Percentiles rank a stretch among this genome's conserved stretches.
Conservation (phyloP, 53 echinoderm and acorn worm genomes). For the Zoroaster sp. region DNA sequence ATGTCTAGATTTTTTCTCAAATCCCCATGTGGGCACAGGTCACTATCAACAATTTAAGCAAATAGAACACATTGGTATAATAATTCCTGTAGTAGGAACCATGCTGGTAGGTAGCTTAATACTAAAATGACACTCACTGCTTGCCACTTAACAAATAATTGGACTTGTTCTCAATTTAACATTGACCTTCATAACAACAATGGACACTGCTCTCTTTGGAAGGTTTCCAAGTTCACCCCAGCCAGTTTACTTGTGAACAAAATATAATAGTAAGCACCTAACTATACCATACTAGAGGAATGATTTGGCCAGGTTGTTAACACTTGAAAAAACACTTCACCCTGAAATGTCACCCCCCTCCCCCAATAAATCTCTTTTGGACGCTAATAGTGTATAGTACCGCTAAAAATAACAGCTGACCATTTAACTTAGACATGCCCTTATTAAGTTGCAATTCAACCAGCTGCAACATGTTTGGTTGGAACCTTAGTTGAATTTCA, state of each 20-base stretch:
- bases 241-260: too few species aligned
- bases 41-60: neutral
- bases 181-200: slow-evolving; percentile 39
- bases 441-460: too few species aligned
- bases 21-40: neutral
- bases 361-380: too few species aligned
- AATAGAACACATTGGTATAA: neutral
- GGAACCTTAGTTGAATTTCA: too few species aligned
- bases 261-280: too few species aligned
- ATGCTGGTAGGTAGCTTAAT: too few species aligned
- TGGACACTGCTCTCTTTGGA: slow-evolving; percentile 11
- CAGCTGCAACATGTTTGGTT: too few species aligned
- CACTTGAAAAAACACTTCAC: neutral
- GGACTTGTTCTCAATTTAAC: neutral
- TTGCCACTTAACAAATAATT: neutral
- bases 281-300: too few species aligned
- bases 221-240: slow-evolving; percentile 9
- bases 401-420: too few species aligned
- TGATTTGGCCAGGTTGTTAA: neutral
- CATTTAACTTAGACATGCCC: too few species aligned
- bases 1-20: too few species aligned
- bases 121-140: neutral
- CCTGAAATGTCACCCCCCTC: neutral
- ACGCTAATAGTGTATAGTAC: too few species aligned
- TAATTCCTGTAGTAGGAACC: neutral